A percentile compares a stretch with the other conserved stretches of the same genome.
Conservation (phyloP, 2,888 invertebrate genomes). For the Gari tellinella region DNA sequence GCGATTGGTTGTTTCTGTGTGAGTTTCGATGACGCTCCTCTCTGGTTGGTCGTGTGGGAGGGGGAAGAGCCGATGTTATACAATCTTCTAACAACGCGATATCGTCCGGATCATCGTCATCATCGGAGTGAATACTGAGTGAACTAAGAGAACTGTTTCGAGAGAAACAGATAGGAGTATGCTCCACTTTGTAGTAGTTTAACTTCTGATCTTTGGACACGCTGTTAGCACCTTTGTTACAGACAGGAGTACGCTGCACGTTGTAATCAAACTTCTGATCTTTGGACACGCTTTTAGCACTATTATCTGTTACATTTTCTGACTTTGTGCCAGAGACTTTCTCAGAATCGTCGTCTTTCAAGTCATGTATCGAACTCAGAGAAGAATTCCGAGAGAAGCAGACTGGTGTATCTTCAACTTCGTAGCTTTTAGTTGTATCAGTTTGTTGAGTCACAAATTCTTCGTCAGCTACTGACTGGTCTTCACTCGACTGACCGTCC, state of each 20-base stretch:
- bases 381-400: conserved; percentile 80
- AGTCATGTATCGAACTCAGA: conserved; percentile 77
- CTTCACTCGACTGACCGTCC: conserved; percentile 75
- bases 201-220: no score
- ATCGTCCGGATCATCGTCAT: conserved; percentile 69
- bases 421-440: conserved; percentile 86
- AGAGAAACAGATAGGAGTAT: conserved; percentile 89
- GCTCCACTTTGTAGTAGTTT: conserved; percentile 78
- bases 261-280: no score
- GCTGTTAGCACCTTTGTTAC: no score
- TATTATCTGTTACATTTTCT: conserved; percentile 2
- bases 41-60: conserved; percentile 66
- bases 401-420: conserved; percentile 94
- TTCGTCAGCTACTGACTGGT: conserved; percentile 53
- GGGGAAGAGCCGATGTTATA: conserved; percentile 90
- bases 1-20: conserved; percentile 4
- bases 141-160: conserved; percentile 81
- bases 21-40: conserved; percentile 29
- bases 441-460: conserved; percentile 11
- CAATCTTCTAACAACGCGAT: conserved; percentile 90
- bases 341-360: conserved; percentile 33
- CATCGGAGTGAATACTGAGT: conserved; percentile 74
- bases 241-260: no score
- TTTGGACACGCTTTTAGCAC: conserved; percentile 21
- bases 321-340: conserved; percentile 10